phyloP scores from a whole-genome alignment of 2,888 invertebrate species.

The Hymenopus coronatus region DNA sequence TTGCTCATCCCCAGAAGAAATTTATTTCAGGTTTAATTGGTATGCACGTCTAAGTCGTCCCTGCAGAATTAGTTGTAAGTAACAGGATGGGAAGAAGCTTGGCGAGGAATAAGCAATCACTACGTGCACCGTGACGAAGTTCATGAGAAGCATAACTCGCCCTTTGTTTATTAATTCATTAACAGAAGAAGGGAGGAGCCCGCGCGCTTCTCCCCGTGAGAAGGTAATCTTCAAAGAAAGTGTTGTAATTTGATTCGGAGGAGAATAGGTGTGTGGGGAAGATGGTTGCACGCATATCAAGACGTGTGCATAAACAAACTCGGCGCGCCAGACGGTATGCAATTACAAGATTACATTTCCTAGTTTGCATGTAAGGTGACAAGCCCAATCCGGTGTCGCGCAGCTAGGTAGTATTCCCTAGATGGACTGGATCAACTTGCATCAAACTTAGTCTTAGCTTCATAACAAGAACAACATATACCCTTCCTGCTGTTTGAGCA shows the following conservation, averaged over 20 bases:
- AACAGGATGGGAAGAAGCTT: background rate
- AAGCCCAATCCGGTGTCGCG: background rate
- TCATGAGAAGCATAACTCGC: conserved; percentile 14
- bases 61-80: background rate
- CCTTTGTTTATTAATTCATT: conserved; percentile 24
- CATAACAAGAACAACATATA: background rate
- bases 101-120: background rate
- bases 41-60: background rate
- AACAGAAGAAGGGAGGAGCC: background rate
- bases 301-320: background rate
- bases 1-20: background rate
- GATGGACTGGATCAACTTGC: background rate
- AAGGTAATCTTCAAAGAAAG: conserved; percentile 3
- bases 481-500: background rate
- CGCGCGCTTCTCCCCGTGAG: background rate
- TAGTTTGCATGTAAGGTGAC: conserved; percentile 6
- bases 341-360: conserved; percentile 2
- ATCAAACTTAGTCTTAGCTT: background rate
- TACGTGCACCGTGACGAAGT: background rate
- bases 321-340: background rate
- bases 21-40: background rate
- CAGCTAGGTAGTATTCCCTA: background rate
- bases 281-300: background rate
- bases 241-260: conserved; percentile 11
- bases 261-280: background rate